These are phyloP conservation scores for Hemichromis elongatus DNA, from an alignment of 2,113 vertebrate species.

Conservation along the genomic window DNA sequence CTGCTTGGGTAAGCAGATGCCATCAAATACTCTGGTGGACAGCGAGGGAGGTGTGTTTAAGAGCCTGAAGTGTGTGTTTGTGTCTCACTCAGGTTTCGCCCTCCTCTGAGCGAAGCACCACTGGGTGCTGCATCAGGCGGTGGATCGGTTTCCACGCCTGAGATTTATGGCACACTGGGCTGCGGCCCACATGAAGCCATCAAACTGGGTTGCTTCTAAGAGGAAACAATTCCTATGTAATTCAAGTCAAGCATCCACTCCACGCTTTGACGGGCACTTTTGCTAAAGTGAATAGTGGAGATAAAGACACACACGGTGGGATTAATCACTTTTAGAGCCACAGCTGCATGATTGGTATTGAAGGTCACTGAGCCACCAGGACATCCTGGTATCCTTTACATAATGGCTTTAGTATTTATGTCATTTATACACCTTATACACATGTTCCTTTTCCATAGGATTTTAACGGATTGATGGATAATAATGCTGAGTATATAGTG, in stretches of 20 bases:
- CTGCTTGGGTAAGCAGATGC: constrained; percentile 6
- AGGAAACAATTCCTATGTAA: constrained; percentile 47
- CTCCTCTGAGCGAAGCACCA: constrained; percentile 25
- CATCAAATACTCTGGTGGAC: constrained; percentile 26
- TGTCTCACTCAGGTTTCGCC: constrained; percentile 52
- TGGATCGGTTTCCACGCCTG: constrained; percentile 50
- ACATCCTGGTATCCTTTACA: neutral
- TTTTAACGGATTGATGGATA: neutral
- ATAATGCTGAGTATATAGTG: neutral
- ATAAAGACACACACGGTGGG: neutral
- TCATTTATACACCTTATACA: neutral
- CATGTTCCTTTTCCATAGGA: neutral
- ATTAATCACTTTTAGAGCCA: constrained; percentile 4
- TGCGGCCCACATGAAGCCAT: constrained; percentile 3
- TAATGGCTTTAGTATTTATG: neutral
- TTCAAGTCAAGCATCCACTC: constrained; percentile 32
- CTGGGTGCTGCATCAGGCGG: constrained; percentile 5
- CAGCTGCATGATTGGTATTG: neutral
- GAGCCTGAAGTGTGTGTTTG: neutral
- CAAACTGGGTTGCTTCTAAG: neutral
- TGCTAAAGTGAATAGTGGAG: constrained; percentile 15
- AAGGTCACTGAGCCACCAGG: neutral
- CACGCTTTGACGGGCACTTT: constrained; percentile 6
- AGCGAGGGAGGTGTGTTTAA: neutral
- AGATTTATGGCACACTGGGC: constrained; percentile 40